Evolutionary conservation across 1,140 invertebrate genomes (phyloP).

Genomic region (Penaeus indicus): DNA sequence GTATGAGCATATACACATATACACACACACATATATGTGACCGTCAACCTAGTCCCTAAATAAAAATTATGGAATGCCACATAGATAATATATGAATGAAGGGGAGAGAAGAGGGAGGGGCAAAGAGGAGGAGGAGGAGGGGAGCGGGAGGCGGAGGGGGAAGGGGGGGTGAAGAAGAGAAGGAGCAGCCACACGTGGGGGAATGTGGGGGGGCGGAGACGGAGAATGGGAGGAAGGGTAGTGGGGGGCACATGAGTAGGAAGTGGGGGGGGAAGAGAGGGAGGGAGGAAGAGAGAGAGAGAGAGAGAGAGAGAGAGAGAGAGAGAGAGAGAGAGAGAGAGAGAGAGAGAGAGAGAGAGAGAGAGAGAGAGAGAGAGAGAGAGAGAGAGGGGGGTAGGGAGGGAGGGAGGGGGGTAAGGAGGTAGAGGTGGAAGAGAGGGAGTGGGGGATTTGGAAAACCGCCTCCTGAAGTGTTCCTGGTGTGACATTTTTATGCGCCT

Average conservation of each 20-base stretch:
- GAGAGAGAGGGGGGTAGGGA: not conserved
- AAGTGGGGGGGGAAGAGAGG: not conserved
- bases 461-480: slow-evolving; percentile 31
- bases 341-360: slow-evolving; percentile 30
- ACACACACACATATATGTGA: not conserved
- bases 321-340: slow-evolving; percentile 34
- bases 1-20: too few relatives aligned
- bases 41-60: not conserved
- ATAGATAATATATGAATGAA: slow-evolving; percentile 16
- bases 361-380: slow-evolving; percentile 5
- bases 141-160: slow-evolving; percentile 6
- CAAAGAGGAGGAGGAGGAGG: slow-evolving; percentile 4
- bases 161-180: not conserved
- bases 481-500: slow-evolving; percentile 60
- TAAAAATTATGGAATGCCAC: too few relatives aligned
- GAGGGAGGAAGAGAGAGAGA: slow-evolving; percentile 20
- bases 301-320: slow-evolving; percentile 1
- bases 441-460: slow-evolving; percentile 11
- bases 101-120: not conserved
- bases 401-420: not conserved
- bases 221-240: not conserved
- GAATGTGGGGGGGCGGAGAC: slow-evolving; percentile 14
- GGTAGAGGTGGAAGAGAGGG: not conserved
- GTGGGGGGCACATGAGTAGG: not conserved
- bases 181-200: not conserved